These are phyloP conservation scores for Probaryconus sp. DNA, from an alignment of 1,140 invertebrate genomes.

Conservation along the genomic window DNA sequence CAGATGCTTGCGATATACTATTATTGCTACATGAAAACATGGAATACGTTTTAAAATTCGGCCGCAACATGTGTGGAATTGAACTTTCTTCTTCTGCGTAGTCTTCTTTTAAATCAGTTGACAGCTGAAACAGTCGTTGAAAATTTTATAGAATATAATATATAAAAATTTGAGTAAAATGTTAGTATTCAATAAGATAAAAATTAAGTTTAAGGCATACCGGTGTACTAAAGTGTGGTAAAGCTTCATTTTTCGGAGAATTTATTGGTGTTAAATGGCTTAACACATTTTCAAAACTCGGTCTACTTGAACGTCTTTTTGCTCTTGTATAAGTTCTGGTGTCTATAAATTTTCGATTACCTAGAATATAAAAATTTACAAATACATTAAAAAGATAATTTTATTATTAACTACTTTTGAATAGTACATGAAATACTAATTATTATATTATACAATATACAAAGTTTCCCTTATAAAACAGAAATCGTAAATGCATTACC, in stretches of 20 bases:
- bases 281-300: slow-evolving; percentile 72
- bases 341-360: slow-evolving; percentile 70
- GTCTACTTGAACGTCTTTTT: slow-evolving; percentile 71
- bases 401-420: too few relatives aligned
- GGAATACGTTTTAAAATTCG: slow-evolving; percentile 20
- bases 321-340: slow-evolving; percentile 77
- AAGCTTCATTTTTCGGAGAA: slow-evolving; percentile 19
- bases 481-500: too few relatives aligned
- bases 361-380: slow-evolving; percentile 33
- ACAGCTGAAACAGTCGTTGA: slow-evolving; percentile 15
- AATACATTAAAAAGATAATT: slow-evolving; percentile 7
- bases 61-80: slow-evolving; percentile 53
- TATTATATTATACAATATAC: too few relatives aligned
- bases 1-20: slow-evolving; percentile 17
- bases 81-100: slow-evolving; percentile 7
- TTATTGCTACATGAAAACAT: background rate
- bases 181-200: too few relatives aligned
- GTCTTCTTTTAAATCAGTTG: slow-evolving; percentile 23
- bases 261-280: slow-evolving; percentile 63
- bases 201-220: slow-evolving; percentile 13
- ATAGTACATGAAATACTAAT: too few relatives aligned
- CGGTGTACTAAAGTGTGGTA: slow-evolving; percentile 26
- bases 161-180: too few relatives aligned
- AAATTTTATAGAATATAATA: background rate
- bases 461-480: too few relatives aligned